phyloP scores from a whole-genome alignment of 2,113 vertebrate species.

The Chaetura pelagica region DNA sequence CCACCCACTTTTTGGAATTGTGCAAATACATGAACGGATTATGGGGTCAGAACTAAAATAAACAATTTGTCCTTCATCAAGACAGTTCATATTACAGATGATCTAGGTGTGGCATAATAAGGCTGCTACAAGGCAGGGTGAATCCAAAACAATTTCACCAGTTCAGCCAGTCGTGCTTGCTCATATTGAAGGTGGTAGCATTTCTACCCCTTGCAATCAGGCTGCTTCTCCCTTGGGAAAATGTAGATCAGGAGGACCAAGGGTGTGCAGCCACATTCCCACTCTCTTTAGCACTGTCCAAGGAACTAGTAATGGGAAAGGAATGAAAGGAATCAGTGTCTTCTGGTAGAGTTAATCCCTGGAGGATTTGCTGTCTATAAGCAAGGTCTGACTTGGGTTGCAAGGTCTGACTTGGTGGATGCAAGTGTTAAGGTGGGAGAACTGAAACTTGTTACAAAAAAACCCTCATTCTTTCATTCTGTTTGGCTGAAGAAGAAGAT shows the following conservation, averaged over 20 bases:
- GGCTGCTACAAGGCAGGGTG: neutral
- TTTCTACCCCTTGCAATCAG: neutral
- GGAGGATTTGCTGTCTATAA: neutral
- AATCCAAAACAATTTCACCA: neutral
- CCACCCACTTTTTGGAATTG: neutral
- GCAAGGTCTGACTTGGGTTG: neutral
- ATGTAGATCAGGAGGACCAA: neutral
- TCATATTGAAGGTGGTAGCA: neutral
- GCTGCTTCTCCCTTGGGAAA: neutral
- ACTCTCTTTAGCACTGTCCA: neutral
- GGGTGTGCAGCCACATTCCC: neutral
- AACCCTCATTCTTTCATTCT: neutral
- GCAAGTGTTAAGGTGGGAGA: neutral
- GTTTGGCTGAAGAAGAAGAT: neutral
- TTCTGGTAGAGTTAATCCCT: constrained; percentile 14
- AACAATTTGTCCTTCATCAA: constrained; percentile 35
- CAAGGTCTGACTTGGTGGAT: neutral
- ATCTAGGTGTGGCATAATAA: constrained; percentile 6
- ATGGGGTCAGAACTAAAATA: constrained; percentile 7
- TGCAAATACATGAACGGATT: neutral
- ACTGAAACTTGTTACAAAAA: neutral
- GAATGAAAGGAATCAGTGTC: constrained; percentile 20
- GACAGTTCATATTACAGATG: neutral
- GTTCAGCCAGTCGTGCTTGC: neutral
- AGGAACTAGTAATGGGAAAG: constrained; percentile 3